Base-by-base conservation (phyloP, 2,113 vertebrate species). In the Thamnaconus septentrionalis region DNA sequence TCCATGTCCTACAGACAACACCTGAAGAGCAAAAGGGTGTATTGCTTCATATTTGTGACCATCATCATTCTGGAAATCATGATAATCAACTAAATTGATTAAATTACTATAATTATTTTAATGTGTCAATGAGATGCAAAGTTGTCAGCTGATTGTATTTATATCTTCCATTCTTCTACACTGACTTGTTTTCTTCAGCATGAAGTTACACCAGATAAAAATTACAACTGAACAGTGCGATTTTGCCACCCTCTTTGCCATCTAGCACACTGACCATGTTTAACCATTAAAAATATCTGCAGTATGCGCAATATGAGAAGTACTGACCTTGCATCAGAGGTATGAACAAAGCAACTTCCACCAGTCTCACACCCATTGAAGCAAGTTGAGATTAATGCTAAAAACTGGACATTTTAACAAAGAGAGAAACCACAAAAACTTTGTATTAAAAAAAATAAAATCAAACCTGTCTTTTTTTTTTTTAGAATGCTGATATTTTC, bases 251-350 rank as follows among this genome's bases (percentile, higher is more conserved):
- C 7, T 39, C 9, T 8, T n/a, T 63, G 6, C 6, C 7, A 6
- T 40, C 39, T 5, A 31, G 18, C 18, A 31, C 18, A 31, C 18
- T 31, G 18, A 31, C 40, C 51, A 41, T 47, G 12, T 39, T 39
- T 12, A n/a, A 52, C 10, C 4, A 8, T 2, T 49, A 49, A 5
- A 45, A 6, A 6, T 45, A 45, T 45, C 43, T 51, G 44, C 9
- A 3, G 18, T 4, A 52, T 56, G 5, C 8, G 47, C 18, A 53
- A 64, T 8, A 8, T 6, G 39, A 41, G 45, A 70, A 66, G 2
- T 7, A 42, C 71, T 8, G 4, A 77, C 78, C 66, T 77, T 74
- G 66, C 46, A 64, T 51, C 59, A 81, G 42, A 41, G 56, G 8
- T 0, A 45, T 18, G 43, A 77, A 12, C 44, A 77, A 56, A 56